These are phyloP conservation scores for Anaspis maculata DNA, from an alignment of 2,888 invertebrate genomes.

Conservation along the genomic window DNA sequence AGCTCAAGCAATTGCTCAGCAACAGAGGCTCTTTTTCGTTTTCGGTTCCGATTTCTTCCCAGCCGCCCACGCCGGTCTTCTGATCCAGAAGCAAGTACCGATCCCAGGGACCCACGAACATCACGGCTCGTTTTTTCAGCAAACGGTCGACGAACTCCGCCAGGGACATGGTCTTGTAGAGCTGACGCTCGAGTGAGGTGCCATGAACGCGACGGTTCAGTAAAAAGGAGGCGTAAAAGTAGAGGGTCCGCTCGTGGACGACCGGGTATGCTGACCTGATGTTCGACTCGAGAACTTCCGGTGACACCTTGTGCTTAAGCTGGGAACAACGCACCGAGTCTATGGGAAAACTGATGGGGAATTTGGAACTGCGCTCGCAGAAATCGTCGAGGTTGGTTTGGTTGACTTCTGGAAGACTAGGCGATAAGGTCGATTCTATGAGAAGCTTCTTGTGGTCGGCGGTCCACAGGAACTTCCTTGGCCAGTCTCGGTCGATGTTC, in stretches of 20 bases:
- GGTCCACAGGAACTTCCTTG: too few species aligned
- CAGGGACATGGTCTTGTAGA: slow-evolving; percentile 52
- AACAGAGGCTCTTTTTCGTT: slow-evolving; percentile 47
- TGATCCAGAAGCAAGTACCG: slow-evolving; percentile 46
- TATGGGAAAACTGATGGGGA: slow-evolving; percentile 8
- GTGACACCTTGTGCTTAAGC: slow-evolving; percentile 1
- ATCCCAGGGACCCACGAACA: slow-evolving; percentile 46
- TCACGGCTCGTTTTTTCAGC: slow-evolving; percentile 48
- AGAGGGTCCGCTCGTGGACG: slow-evolving; percentile 56
- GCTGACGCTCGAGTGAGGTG: slow-evolving; percentile 22
- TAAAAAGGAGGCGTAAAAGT: slow-evolving; percentile 54
- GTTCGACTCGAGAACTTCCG: slow-evolving; percentile 31
- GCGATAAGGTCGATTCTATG: too few species aligned
- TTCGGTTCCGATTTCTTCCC: slow-evolving; percentile 52
- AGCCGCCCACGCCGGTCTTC: slow-evolving; percentile 41
- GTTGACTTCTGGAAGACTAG: too few species aligned
- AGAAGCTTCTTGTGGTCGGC: too few species aligned
- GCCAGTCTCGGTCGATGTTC: too few species aligned
- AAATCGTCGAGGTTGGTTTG: too few species aligned
- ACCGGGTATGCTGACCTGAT: slow-evolving; percentile 51
- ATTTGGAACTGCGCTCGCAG: too few species aligned
- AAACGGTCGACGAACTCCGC: slow-evolving; percentile 50
- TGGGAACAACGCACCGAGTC: slow-evolving; percentile 2
- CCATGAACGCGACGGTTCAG: slow-evolving; percentile 46
- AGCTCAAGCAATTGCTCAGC: slow-evolving; percentile 50